These are phyloP conservation scores for Augochlorella aurata DNA, from an alignment of 2,888 invertebrate species.

Conservation along the genomic window DNA sequence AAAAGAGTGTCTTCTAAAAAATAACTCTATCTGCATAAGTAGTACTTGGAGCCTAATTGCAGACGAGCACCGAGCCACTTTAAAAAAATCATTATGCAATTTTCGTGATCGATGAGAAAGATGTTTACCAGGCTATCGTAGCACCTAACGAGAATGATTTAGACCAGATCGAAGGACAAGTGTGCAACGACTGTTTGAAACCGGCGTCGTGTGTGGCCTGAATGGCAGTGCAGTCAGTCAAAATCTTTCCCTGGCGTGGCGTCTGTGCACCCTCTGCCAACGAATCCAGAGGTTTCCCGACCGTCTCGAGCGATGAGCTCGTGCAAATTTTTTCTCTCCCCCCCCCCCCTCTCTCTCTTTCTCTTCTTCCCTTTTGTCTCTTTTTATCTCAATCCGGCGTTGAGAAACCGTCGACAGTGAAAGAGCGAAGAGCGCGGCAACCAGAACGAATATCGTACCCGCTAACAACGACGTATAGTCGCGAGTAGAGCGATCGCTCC, in stretches of 20 bases:
- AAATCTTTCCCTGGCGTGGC: conserved; percentile 67
- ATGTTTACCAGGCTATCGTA: not conserved
- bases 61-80: no score
- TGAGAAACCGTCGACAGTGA: conserved; percentile 38
- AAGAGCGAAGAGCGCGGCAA: conserved; percentile 43
- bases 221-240: conserved; percentile 72
- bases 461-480: conserved; percentile 59
- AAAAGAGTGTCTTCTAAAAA: no score
- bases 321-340: conserved; percentile 20
- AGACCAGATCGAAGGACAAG: not conserved
- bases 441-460: conserved; percentile 43
- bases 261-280: conserved; percentile 14
- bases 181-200: conserved; percentile 9
- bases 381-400: conserved; percentile 2
- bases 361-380: not conserved
- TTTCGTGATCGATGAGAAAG: not conserved
- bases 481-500: conserved; percentile 62
- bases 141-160: not conserved
- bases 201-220: conserved; percentile 67
- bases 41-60: no score
- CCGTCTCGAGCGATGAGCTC: conserved; percentile 21
- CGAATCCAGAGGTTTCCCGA: conserved; percentile 29
- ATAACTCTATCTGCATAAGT: no score
- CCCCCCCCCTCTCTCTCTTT: not conserved
- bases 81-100: no score